phyloP scores from a whole-genome alignment of 92 coral and sea anemone species.

The Epizoanthus ramosus region DNA sequence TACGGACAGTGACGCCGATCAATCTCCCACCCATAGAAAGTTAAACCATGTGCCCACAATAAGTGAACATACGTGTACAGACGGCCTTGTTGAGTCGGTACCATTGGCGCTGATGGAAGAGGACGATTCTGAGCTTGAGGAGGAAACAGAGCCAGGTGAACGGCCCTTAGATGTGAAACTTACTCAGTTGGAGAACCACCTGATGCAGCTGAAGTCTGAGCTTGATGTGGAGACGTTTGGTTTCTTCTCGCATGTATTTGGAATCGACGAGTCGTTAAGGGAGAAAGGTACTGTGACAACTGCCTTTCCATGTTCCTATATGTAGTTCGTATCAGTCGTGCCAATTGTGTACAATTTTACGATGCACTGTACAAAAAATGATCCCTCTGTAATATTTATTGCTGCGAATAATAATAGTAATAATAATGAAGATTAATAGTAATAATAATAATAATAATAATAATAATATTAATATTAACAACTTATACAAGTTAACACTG shows the following conservation, averaged over 20 bases:
- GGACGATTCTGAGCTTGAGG: slow-evolving; percentile 63
- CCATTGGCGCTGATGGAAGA: slow-evolving; percentile 76
- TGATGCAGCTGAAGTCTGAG: slow-evolving; percentile 73
- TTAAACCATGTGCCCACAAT: slow-evolving; percentile 45
- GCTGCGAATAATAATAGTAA: not conserved
- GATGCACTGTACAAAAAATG: not conserved
- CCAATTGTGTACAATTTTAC: no score
- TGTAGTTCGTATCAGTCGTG: slow-evolving; percentile 7
- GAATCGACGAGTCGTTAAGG: slow-evolving; percentile 62
- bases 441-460: no score
- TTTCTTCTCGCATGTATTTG: slow-evolving; percentile 80
- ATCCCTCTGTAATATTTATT: no score
- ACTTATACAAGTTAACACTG: no score
- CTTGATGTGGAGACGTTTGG: slow-evolving; percentile 75
- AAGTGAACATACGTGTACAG: slow-evolving; percentile 35
- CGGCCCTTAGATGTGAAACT: slow-evolving; percentile 73
- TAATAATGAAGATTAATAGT: no score
- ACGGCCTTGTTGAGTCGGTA: slow-evolving; percentile 50
- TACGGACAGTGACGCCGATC: slow-evolving; percentile 66
- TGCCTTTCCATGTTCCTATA: not conserved
- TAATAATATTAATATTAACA: no score
- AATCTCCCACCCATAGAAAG: slow-evolving; percentile 55
- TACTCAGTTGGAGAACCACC: slow-evolving; percentile 65
- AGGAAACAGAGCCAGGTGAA: slow-evolving; percentile 40
- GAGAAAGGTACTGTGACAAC: slow-evolving; percentile 52